phyloP scores from a whole-genome alignment of 2,797 vertebrate species.

The Furcifer pardalis region DNA sequence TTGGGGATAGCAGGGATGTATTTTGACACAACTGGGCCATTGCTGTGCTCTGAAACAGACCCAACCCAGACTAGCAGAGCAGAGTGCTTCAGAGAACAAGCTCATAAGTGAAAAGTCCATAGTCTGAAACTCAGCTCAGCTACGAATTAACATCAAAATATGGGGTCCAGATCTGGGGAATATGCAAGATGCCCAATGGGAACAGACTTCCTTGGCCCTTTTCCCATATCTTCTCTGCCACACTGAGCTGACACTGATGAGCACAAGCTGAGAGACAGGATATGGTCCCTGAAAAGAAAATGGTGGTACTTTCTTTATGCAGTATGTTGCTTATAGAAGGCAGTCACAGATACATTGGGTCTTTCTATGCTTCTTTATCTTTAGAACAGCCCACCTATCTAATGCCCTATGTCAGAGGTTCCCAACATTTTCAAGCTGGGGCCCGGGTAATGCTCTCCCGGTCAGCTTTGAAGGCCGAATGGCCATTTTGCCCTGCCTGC shows the following conservation, averaged over 20 bases:
- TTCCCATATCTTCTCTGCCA: too few relatives aligned
- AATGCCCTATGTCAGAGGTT: background rate
- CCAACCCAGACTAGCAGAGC: background rate
- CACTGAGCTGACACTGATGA: background rate
- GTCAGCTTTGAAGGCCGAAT: too few relatives aligned
- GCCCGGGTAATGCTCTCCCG: too few relatives aligned
- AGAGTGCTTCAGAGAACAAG: background rate
- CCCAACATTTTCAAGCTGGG: too few relatives aligned
- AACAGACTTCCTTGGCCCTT: too few relatives aligned
- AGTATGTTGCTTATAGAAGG: background rate
- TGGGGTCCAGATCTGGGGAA: background rate
- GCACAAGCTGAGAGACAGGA: background rate
- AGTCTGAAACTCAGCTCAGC: background rate
- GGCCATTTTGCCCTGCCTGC: too few relatives aligned
- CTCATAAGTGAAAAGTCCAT: background rate
- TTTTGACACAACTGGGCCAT: constrained; percentile 24
- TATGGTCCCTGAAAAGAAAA: background rate
- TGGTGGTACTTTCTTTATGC: background rate
- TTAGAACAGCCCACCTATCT: background rate
- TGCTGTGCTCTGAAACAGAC: background rate
- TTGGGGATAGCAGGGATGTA: constrained; percentile 3
- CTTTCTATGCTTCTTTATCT: background rate
- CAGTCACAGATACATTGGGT: background rate
- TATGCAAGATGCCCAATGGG: too few relatives aligned
- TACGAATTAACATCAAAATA: background rate